Percentiles rank a stretch among this genome's conserved stretches.
Conservation (phyloP, 2,797 vertebrate genomes). For the Sebastes minor region DNA sequence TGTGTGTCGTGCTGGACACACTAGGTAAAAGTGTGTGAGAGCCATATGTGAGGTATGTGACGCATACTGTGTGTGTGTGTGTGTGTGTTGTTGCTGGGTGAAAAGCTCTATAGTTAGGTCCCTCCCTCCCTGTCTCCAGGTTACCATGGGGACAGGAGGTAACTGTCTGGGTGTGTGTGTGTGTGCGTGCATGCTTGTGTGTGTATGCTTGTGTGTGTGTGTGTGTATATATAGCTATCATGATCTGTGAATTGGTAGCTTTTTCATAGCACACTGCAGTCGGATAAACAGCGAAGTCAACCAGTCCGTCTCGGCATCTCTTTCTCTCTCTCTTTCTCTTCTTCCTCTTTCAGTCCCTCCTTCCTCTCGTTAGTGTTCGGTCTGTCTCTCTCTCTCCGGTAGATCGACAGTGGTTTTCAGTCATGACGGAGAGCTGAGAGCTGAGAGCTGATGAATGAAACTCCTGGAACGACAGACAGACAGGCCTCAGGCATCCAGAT, state of each 20-base stretch:
- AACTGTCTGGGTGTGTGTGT: constrained; percentile 1
- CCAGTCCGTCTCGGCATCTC: not conserved
- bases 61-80: constrained; percentile 27
- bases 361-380: not conserved
- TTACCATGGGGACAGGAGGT: constrained; percentile 77
- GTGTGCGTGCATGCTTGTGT: not conserved
- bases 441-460: constrained; percentile 69
- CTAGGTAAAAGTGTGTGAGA: not conserved
- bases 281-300: constrained; percentile 31
- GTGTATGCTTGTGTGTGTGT: not conserved
- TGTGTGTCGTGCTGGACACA: not conserved
- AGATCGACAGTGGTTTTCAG: constrained; percentile 35
- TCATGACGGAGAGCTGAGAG: constrained; percentile 45
- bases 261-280: constrained; percentile 41
- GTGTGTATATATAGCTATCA: constrained; percentile 27
- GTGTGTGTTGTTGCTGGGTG: constrained; percentile 64
- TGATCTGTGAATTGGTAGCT: constrained; percentile 38
- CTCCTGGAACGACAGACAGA: constrained; percentile 41
- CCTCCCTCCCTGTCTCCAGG: constrained; percentile 57
- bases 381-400: constrained; percentile 17
- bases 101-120: constrained; percentile 71
- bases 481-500: constrained; percentile 44
- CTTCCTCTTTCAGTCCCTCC: not conserved
- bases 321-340: not conserved
- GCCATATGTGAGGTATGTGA: constrained; percentile 41